A percentile compares a stretch with the other conserved stretches of the same genome.
Conservation (phyloP, 92 coral and sea anemone genomes). For the Virgularia gustaviana region DNA sequence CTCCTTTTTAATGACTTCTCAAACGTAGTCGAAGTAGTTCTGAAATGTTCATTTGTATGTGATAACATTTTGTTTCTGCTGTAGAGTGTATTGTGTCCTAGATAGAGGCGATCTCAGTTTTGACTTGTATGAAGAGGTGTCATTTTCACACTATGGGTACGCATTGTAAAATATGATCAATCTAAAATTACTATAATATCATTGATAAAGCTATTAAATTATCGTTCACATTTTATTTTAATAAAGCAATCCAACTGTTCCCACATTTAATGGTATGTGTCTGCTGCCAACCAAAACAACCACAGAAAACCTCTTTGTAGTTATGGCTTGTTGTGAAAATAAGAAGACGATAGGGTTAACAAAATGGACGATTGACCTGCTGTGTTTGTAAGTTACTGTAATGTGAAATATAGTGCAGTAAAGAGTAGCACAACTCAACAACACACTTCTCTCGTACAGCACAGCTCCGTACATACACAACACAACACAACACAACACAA, state of each 20-base stretch:
- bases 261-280: constrained; percentile 14
- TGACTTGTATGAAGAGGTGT: constrained; percentile 26
- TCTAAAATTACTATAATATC: neutral
- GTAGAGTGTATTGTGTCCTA: constrained; percentile 27
- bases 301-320: constrained; percentile 3
- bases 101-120: constrained; percentile 12
- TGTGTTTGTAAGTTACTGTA: constrained; percentile 28
- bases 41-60: neutral
- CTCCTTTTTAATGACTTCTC: no score
- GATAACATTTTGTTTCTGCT: neutral
- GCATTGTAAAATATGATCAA: neutral
- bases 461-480: no score
- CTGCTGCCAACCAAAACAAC: constrained; percentile 12
- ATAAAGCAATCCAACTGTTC: no score
- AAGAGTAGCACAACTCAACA: no score
- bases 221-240: neutral
- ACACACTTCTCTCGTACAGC: no score
- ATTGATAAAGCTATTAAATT: neutral
- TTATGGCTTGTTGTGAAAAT: neutral
- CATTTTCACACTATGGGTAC: constrained; percentile 27
- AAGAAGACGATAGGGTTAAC: constrained; percentile 9
- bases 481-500: no score
- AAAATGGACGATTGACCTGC: constrained; percentile 32
- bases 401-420: no score
- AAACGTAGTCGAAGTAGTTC: no score